These are phyloP conservation scores for Ormyrus thymus DNA, from an alignment of 2,888 invertebrate species.

Conservation along the genomic window DNA sequence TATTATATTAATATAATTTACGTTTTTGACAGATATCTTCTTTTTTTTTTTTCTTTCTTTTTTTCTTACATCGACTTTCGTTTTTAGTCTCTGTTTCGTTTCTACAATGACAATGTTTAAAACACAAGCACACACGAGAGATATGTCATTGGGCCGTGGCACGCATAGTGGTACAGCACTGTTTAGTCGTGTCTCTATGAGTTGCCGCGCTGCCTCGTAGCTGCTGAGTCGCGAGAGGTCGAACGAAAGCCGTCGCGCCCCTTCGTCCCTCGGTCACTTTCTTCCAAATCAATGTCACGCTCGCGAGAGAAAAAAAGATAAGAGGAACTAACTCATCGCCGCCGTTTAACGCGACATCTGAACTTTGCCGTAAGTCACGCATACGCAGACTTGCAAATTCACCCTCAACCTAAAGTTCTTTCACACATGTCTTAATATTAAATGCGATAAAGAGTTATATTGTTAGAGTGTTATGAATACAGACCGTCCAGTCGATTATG, in stretches of 20 bases:
- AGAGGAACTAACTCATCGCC: not conserved
- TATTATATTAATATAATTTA: slow-evolving; percentile 37
- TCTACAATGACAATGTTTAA: slow-evolving; percentile 36
- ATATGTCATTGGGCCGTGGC: slow-evolving; percentile 65
- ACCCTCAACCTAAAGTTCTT: slow-evolving; percentile 37
- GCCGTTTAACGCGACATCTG: slow-evolving; percentile 10
- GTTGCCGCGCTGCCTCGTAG: slow-evolving; percentile 68
- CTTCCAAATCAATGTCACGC: not conserved
- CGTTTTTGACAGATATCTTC: not conserved
- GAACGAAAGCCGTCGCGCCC: slow-evolving; percentile 26
- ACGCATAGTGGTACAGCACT: slow-evolving; percentile 72
- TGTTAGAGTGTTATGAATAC: not conserved
- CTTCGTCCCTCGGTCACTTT: not conserved
- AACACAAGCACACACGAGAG: slow-evolving; percentile 60
- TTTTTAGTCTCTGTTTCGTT: slow-evolving; percentile 26
- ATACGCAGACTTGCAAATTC: slow-evolving; percentile 24
- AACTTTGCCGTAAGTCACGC: not conserved
- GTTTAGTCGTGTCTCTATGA: slow-evolving; percentile 71
- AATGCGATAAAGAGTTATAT: slow-evolving; percentile 35
- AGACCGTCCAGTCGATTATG: not conserved
- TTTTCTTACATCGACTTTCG: slow-evolving; percentile 11
- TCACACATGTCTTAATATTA: slow-evolving; percentile 18
- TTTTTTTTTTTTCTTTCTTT: slow-evolving; percentile 6
- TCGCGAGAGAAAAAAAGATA: slow-evolving; percentile 6
- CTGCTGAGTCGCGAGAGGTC: slow-evolving; percentile 59